Percentiles rank a stretch among this genome's conserved stretches.
phyloP scores from a whole-genome alignment of 1,140 invertebrate genomes.

The Caenorhabditis tropicalis region DNA sequence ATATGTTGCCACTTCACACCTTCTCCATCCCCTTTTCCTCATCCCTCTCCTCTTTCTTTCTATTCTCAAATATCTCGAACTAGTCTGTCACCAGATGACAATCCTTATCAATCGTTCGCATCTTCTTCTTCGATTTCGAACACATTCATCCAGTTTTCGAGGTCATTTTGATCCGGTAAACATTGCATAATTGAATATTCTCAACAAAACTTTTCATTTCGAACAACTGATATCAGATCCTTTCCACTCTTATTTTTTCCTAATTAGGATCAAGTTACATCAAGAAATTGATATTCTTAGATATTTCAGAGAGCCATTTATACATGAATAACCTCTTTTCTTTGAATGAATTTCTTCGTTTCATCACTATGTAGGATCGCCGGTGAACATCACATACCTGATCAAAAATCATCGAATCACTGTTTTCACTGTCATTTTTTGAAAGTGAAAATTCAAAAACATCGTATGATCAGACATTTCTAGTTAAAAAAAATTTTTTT shows the following conservation, averaged over 20 bases:
- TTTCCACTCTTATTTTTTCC: background rate
- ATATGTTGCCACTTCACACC: constrained; percentile 36
- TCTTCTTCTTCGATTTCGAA: constrained; percentile 17
- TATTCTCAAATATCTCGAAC: background rate
- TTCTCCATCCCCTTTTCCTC: background rate
- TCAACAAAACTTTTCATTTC: constrained; percentile 7
- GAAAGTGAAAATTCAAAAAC: too few relatives aligned
- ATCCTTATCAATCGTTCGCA: constrained; percentile 20
- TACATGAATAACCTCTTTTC: background rate
- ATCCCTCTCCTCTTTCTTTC: background rate
- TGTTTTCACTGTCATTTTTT: too few relatives aligned
- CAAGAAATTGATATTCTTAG: background rate
- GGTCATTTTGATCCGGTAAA: constrained; percentile 29
- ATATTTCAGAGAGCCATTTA: background rate
- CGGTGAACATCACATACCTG: too few relatives aligned
- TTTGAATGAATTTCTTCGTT: background rate
- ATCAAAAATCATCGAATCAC: too few relatives aligned
- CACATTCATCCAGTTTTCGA: background rate
- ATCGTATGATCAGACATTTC: too few relatives aligned
- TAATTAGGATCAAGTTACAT: constrained; percentile 32
- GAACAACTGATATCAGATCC: background rate
- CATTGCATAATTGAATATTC: constrained; percentile 42
- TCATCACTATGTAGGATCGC: too few relatives aligned
- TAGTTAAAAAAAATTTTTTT: too few relatives aligned
- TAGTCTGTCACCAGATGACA: constrained; percentile 14